Base-by-base conservation (phyloP, 2,113 vertebrate species). In the Takifugu bimaculatus region DNA sequence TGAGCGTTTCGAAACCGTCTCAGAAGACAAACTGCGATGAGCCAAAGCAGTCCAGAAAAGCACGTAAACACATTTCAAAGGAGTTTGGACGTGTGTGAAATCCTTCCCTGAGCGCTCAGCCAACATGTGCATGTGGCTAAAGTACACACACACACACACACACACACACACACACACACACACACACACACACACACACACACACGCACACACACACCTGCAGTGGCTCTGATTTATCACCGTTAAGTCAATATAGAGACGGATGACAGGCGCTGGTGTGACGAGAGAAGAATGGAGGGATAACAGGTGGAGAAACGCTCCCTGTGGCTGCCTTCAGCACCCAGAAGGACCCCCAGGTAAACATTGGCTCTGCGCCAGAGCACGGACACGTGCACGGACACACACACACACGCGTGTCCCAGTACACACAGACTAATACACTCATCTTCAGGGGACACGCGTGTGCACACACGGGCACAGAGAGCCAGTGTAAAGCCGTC, bases 251-350 rank as follows among this genome's bases (percentile, higher is more conserved):
- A 78, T 65, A 80, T 62, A 53, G 60, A 78, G 70, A 70, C 28
- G 63, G 75, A 79, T 81, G 69, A 61, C 68, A 68, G 69, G 50
- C 70, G 65, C 58, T 50, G 73, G 60, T 50, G 57, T 45, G 58
- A 27, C 28, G 56, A 55, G 65, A 58, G 54, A 48, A 65, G 75
- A 68, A 73, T 72, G 74, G 62, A 71, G 29, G 74, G 59, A 74
- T 78, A 80, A 77, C 78, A 85, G 85, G 82, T 82, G 82, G 71
- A 65, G 63, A 65, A 74, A 58, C 49, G 26, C 65, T 73, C 77
- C 75, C 68, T 75, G 55, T 73, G 74, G 75, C 81, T 69, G 67
- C 74, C 47, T 60, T 56, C 61, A 65, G 65, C 80, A 72, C 76
- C 77, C 59, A 60, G 52, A 69, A 70, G 70, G 54, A 50, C 70